These are phyloP conservation scores for Diplolepis rosae DNA, from an alignment of 2,888 invertebrate species.

Conservation along the genomic window DNA sequence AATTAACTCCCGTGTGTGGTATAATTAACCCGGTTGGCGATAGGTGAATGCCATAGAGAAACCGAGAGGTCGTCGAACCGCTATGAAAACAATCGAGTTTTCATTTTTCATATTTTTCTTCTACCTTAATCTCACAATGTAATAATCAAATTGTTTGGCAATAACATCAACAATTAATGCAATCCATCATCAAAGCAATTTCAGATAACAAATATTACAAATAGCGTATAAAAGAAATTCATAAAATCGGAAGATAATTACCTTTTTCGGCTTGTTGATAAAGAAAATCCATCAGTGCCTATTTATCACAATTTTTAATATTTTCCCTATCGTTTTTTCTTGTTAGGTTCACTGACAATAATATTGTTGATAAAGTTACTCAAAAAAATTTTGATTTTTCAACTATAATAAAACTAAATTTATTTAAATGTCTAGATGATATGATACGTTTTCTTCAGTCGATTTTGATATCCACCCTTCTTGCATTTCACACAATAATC, in stretches of 20 bases:
- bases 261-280: not conserved
- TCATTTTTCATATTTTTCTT: not conserved
- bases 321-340: not conserved
- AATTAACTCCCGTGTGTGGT: too few species aligned
- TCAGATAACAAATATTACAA: too few species aligned
- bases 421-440: not conserved
- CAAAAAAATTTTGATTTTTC: too few species aligned
- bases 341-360: not conserved
- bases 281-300: slow-evolving; percentile 2
- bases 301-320: not conserved
- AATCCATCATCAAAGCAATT: too few species aligned
- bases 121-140: not conserved
- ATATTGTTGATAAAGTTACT: too few species aligned
- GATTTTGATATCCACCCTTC: not conserved
- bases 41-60: slow-evolving; percentile 27
- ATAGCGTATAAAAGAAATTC: too few species aligned
- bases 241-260: too few species aligned
- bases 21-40: too few species aligned
- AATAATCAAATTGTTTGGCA: not conserved
- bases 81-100: slow-evolving; percentile 17
- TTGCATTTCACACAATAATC: not conserved
- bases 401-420: not conserved
- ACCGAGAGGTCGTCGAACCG: slow-evolving; percentile 24
- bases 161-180: too few species aligned
- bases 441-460: slow-evolving; percentile 4